Evolutionary conservation across 2,888 invertebrate species (phyloP), one percentile per base, ranked within the genome.

Genomic region (Agrochola lychnidis): DNA sequence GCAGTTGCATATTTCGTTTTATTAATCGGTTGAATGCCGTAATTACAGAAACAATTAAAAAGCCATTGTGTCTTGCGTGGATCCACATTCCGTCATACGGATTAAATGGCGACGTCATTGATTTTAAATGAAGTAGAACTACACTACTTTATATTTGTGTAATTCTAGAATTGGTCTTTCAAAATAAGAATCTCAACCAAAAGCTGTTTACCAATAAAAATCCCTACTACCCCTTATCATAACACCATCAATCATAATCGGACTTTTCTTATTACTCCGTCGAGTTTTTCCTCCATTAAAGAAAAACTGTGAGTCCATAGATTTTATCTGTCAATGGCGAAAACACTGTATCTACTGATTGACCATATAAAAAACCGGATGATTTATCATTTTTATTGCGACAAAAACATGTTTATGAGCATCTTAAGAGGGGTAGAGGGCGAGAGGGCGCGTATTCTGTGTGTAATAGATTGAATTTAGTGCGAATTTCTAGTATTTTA

Each of bases 391-490:
- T 96, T 97, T 96, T 96, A 97, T 96, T 95, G 96, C 95, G 92
- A 94, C 95, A 96, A 97, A 97, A 97, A 97, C 97, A 97, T 97
- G 97, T 97, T 97, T 97, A 97, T 97, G 96, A 95, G 96, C 94
- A 95, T 95, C 95, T 96, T 95, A 96, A 94, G 95, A 95, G 95
- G 94, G 94, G 92, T 87, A 92, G 87, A 83, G 78, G 79, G 84
- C 70, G 81, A 79, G 81, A 82, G 76, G 73, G 74, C 4, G 83
- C 79, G 30, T 90, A 92, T 91, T 91, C 91, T 87, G 84, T 70
- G 53, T 45, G 40, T 48, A 61, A 36, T 51, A n/a, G 67, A 80
- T 75, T 74, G 71, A 73, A 68, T 68, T 70, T 2, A 45, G 42
- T 70, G 45, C 4, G 36, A 40, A 4, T 45, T 74, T 56, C 63